phyloP scores from a whole-genome alignment of 2,888 invertebrate genomes.

The Carabus problematicus region DNA sequence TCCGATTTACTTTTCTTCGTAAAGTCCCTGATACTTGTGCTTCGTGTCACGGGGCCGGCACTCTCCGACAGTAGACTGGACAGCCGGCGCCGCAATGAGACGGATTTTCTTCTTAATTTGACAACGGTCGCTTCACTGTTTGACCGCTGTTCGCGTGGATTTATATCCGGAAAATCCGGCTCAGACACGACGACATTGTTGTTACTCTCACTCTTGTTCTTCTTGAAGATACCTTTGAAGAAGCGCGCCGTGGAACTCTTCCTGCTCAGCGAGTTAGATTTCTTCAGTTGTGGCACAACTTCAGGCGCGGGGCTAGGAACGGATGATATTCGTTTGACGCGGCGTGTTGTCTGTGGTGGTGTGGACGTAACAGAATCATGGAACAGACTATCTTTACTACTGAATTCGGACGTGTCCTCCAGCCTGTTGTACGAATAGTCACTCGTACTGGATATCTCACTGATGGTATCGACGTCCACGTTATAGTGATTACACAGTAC shows the following conservation, averaged over 20 bases:
- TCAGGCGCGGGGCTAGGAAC: neutral
- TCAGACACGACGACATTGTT: neutral
- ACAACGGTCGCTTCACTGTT: conserved; percentile 14
- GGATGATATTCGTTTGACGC: neutral
- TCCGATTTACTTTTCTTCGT: conserved; percentile 51
- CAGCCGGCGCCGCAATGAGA: conserved; percentile 54
- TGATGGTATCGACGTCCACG: neutral
- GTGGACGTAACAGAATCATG: neutral
- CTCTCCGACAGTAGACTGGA: conserved; percentile 51
- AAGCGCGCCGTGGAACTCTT: conserved; percentile 27
- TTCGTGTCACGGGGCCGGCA: conserved; percentile 53
- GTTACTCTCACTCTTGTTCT: conserved; percentile 27
- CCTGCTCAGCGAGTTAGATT: conserved; percentile 23
- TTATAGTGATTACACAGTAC: neutral
- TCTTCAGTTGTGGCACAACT: neutral
- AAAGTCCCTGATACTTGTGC: conserved; percentile 56
- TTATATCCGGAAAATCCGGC: neutral
- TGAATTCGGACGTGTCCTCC: conserved; percentile 23
- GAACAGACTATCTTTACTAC: conserved; percentile 25
- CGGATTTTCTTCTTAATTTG: conserved; percentile 49
- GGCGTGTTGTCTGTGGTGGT: neutral
- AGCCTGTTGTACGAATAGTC: conserved; percentile 28
- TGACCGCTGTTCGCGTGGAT: neutral
- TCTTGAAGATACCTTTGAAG: conserved; percentile 26
- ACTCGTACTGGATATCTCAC: conserved; percentile 32